These are phyloP conservation scores for Eudemis profundana DNA, from an alignment of 2,888 invertebrate species.

Conservation along the genomic window DNA sequence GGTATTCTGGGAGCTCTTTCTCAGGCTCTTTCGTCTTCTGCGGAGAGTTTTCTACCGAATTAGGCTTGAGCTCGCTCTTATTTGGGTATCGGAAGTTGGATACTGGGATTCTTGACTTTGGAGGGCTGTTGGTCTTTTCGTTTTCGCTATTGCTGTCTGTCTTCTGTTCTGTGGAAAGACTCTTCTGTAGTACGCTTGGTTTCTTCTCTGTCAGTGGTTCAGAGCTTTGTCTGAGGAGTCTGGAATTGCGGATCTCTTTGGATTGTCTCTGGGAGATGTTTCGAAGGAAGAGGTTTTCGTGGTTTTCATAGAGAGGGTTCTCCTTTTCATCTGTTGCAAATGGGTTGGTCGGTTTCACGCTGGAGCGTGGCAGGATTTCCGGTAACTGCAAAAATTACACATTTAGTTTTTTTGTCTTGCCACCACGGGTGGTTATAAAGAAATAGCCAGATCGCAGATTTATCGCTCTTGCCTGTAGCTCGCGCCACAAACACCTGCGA, in stretches of 20 bases:
- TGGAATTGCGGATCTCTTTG: constrained; percentile 70
- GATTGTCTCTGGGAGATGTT: constrained; percentile 77
- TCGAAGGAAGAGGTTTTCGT: constrained; percentile 75
- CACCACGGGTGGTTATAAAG: too few species aligned
- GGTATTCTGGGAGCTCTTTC: constrained; percentile 73
- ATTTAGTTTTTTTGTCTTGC: too few species aligned
- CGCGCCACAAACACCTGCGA: too few species aligned
- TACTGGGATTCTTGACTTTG: constrained; percentile 76
- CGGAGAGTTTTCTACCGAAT: constrained; percentile 72
- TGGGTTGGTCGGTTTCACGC: constrained; percentile 67
- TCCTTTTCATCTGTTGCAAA: constrained; percentile 65
- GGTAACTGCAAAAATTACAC: constrained; percentile 63
- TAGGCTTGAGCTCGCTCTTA: constrained; percentile 66
- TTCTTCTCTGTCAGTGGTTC: constrained; percentile 74
- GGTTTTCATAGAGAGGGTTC: constrained; percentile 72
- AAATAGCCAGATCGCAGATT: too few species aligned
- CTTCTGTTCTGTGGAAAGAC: constrained; percentile 73
- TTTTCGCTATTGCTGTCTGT: constrained; percentile 55
- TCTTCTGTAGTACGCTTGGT: constrained; percentile 66
- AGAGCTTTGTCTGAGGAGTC: constrained; percentile 73
- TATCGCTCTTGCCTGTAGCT: too few species aligned
- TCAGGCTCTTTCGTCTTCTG: constrained; percentile 54
- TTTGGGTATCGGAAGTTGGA: constrained; percentile 80
- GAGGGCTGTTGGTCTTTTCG: constrained; percentile 61
- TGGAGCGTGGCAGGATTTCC: constrained; percentile 73